phyloP scores from a whole-genome alignment of 2,113 vertebrate species.

The Morone saxatilis region DNA sequence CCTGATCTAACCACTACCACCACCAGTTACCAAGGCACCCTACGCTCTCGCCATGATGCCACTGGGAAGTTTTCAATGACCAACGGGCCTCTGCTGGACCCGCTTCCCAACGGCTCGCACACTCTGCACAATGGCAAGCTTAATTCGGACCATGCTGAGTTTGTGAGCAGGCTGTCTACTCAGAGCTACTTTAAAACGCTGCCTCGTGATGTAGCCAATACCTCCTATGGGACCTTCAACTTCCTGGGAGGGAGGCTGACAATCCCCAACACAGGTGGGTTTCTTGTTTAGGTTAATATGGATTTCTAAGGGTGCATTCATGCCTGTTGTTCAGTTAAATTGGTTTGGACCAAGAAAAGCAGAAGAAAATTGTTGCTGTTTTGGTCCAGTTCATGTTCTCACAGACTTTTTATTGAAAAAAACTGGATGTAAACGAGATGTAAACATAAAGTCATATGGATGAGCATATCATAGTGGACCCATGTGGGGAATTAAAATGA shows the following conservation, averaged over 20 bases:
- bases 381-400: not conserved
- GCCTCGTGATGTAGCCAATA: conserved; percentile 91
- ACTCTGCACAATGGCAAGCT: conserved; percentile 94
- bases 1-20: conserved; percentile 97
- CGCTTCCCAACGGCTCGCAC: conserved; percentile 92
- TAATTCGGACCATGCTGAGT: conserved; percentile 87
- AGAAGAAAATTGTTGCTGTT: not conserved
- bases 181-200: conserved; percentile 96
- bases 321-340: not conserved
- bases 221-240: conserved; percentile 98
- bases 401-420: no score
- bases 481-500: not conserved
- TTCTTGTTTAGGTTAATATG: not conserved
- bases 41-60: conserved; percentile 92
- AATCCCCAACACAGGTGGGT: conserved; percentile 94
- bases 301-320: not conserved
- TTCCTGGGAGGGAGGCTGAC: conserved; percentile 96
- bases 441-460: not conserved
- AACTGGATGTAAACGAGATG: not conserved
- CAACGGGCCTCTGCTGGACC: conserved; percentile 94
- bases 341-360: not conserved
- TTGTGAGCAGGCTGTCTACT: conserved; percentile 91
- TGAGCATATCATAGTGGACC: not conserved
- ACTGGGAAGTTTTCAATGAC: conserved; percentile 92
- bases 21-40: conserved; percentile 96